Conservation (phyloP, 2,888 invertebrate species). For the Patella depressa region DNA sequence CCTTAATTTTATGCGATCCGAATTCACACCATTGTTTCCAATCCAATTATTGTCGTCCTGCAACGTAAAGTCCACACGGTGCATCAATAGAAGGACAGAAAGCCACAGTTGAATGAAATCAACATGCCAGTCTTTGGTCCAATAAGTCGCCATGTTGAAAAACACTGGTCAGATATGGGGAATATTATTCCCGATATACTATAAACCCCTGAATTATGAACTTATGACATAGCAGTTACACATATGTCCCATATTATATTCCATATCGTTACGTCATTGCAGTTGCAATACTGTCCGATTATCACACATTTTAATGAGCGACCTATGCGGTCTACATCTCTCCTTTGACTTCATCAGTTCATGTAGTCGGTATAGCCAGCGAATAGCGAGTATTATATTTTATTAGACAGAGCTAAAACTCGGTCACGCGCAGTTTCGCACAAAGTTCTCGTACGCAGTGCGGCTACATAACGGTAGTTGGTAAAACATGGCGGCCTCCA, state of each 20-base stretch:
- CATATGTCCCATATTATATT: no score
- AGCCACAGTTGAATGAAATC: constrained; percentile 29
- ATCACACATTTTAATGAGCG: no score
- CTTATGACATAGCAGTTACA: no score
- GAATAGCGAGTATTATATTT: background rate
- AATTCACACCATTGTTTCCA: constrained; percentile 28
- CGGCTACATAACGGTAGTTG: background rate
- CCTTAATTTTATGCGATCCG: constrained; percentile 36
- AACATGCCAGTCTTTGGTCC: constrained; percentile 27
- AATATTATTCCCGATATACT: constrained; percentile 12
- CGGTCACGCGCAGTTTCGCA: constrained; percentile 7
- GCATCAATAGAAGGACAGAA: constrained; percentile 34
- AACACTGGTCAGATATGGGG: constrained; percentile 20
- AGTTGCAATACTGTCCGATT: no score
- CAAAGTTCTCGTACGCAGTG: background rate
- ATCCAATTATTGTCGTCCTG: constrained; percentile 36
- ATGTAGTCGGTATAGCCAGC: background rate
- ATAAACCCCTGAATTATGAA: no score
- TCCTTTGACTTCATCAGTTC: background rate
- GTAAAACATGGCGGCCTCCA: constrained; percentile 8
- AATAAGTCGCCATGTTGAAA: constrained; percentile 52
- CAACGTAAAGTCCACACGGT: constrained; percentile 20
- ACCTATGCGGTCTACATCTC: no score
- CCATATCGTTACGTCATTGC: no score
- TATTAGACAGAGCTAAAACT: constrained; percentile 7